phyloP scores from a whole-genome alignment of 2,797 vertebrate species.

The Ciconia nigra region DNA sequence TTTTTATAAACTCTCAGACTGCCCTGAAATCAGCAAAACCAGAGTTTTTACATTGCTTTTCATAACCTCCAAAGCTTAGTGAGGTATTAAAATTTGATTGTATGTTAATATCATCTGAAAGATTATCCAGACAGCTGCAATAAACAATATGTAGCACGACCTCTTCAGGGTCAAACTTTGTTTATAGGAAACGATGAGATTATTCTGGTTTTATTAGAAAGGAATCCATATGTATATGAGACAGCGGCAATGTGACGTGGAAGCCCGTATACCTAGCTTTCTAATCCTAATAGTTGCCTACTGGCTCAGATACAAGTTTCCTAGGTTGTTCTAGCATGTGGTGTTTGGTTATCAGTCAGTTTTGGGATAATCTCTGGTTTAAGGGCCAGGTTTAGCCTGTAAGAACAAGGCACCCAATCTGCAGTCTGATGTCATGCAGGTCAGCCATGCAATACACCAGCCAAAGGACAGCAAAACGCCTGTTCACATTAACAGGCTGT shows the following conservation, averaged over 20 bases:
- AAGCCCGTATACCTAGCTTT: background rate
- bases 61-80: background rate
- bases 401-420: background rate
- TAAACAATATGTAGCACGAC: background rate
- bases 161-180: background rate
- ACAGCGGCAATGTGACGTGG: background rate
- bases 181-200: background rate
- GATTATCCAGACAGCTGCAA: constrained; percentile 2
- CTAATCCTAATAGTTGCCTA: background rate
- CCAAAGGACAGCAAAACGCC: background rate
- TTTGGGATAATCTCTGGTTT: background rate
- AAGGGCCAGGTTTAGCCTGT: background rate
- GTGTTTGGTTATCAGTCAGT: background rate
- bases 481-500: accelerated
- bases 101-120: constrained; percentile 1
- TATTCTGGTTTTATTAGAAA: background rate
- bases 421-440: background rate
- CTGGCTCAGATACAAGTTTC: background rate
- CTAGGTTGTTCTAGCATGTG: background rate
- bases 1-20: background rate
- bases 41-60: background rate
- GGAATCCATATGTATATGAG: background rate
- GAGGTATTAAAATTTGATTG: constrained; percentile 1
- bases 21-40: background rate
- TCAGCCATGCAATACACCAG: accelerated